Evolutionary conservation across 2,113 vertebrate genomes (phyloP).

Genomic region (Amphiprion percula): DNA sequence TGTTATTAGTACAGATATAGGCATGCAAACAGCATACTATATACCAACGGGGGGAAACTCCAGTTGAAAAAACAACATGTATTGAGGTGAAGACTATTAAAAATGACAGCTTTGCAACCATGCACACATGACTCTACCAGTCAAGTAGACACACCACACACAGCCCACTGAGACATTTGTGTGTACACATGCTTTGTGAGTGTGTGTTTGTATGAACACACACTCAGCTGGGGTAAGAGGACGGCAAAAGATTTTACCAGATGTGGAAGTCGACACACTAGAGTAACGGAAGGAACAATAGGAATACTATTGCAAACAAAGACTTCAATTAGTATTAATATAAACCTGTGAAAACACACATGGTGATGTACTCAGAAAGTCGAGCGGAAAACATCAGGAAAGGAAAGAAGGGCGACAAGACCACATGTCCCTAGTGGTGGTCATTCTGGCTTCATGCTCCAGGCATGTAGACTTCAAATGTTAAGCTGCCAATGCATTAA

Average conservation of each 20-base stretch:
- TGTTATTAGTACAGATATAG: too few relatives aligned
- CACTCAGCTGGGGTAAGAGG: slow-evolving; percentile 56
- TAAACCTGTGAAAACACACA: slow-evolving; percentile 18
- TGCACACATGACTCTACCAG: slow-evolving; percentile 7
- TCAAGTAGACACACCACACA: background rate
- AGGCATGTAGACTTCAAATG: slow-evolving; percentile 54
- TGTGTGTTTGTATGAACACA: slow-evolving; percentile 28
- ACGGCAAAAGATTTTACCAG: slow-evolving; percentile 56
- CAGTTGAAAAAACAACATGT: background rate
- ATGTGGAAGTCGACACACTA: slow-evolving; percentile 19
- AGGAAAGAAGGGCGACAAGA: slow-evolving; percentile 12
- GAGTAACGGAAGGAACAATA: slow-evolving; percentile 26
- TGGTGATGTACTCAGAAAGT: background rate
- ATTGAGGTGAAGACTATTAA: background rate
- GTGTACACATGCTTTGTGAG: background rate
- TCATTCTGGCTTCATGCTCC: slow-evolving; percentile 26
- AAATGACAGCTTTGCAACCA: slow-evolving; percentile 11
- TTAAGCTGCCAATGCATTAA: slow-evolving; percentile 46
- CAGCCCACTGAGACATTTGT: slow-evolving; percentile 1
- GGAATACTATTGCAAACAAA: slow-evolving; percentile 13
- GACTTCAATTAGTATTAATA: background rate
- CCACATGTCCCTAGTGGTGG: slow-evolving; percentile 22
- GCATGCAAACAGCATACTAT: background rate
- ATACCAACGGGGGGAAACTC: background rate
- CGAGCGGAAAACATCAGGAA: slow-evolving; percentile 17